Percentiles rank a stretch among this genome's conserved stretches.
These are phyloP conservation scores for Aproaerema taeniolella DNA, from an alignment of 2,888 invertebrate genomes.

Conservation along the genomic window DNA sequence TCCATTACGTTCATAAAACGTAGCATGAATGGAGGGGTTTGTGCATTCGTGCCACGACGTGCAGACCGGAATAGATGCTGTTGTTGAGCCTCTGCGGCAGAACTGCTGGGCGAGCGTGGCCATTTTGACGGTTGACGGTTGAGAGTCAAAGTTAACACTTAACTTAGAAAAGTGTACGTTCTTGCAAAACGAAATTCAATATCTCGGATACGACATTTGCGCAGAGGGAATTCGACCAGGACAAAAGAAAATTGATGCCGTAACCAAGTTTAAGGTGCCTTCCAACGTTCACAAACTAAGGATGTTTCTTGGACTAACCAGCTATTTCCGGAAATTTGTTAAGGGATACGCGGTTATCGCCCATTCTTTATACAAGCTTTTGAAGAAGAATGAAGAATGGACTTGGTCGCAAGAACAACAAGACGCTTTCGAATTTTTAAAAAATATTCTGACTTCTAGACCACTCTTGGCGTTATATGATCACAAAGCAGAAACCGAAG, in stretches of 20 bases:
- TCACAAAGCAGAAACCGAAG: conserved; percentile 20
- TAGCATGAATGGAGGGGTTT: too few relatives aligned
- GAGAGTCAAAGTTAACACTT: conserved; percentile 6
- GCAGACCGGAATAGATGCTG: too few relatives aligned
- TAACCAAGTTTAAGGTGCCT: conserved; percentile 1
- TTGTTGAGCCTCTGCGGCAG: too few relatives aligned
- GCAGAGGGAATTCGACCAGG: conserved; percentile 9
- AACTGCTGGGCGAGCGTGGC: too few relatives aligned
- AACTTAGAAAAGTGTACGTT: conserved; percentile 13
- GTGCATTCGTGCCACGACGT: too few relatives aligned
- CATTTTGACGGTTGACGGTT: too few relatives aligned
- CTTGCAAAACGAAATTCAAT: conserved; percentile 1
- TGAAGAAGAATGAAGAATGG: conserved; percentile 18
- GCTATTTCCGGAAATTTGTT: conserved; percentile 25
- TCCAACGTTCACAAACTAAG: conserved; percentile 7
- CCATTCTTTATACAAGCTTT: conserved; percentile 20
- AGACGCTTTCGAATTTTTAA: conserved; percentile 12
- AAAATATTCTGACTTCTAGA: conserved; percentile 3
- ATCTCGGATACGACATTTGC: conserved; percentile 11
- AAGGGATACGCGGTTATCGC: conserved; percentile 18
- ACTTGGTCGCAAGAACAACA: conserved; percentile 11
- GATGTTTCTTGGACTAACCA: conserved; percentile 16
- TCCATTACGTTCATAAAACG: too few relatives aligned
- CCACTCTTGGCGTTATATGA: conserved; percentile 28
- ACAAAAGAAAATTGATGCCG: conserved; percentile 6